Base-by-base conservation (phyloP, 2,113 vertebrate species). In the Oncorhynchus kisutch region DNA sequence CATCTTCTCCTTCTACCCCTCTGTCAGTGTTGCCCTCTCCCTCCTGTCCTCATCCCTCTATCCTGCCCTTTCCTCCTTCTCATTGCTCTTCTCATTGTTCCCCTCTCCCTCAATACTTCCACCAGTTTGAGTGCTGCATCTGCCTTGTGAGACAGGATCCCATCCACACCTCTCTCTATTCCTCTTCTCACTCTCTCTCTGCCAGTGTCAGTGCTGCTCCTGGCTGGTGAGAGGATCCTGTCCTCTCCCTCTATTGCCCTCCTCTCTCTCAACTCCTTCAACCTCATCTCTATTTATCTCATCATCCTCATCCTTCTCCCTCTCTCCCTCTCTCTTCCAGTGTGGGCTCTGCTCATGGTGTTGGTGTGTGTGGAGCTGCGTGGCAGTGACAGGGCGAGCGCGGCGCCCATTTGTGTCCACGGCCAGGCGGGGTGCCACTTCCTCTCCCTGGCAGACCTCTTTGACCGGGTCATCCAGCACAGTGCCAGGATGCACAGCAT, bases 401-500 rank as follows among this genome's bases (percentile, higher is more conserved):
- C 86, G 1, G 87, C 82, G 9, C 87, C 93, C 18, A n/a, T 88
- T 69, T 93, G 92, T 64, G 64, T 72, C 14, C 88, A 88, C 1
- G 70, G 64, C 5, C 80, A 85, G 13, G 49, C 81, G 0, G 82
- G 83, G n/a, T 94, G 93, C 80, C 90, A 85, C 4, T 59, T 85
- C 16, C 81, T 92, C 5, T 88, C 90, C 2, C 88, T 94, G 75
- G 86, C 89, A 0, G 88, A 94, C 66, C 90, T 95, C 73, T 94
- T 95, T 54, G 92, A 95, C 69, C 90, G 94, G 54, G 93, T 94
- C 76, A 93, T 95, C 70, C 93, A 94, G 27, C 94, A 94, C 86
- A 95, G 92, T 0, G 89, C 89, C 66, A 87, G 93, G 84, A 92
- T 94, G 84, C 93, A 94, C 54, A 79, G 90, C 66, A 87, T 95